Base-by-base conservation (phyloP, 2,113 vertebrate genomes). In the Rattus rattus region DNA sequence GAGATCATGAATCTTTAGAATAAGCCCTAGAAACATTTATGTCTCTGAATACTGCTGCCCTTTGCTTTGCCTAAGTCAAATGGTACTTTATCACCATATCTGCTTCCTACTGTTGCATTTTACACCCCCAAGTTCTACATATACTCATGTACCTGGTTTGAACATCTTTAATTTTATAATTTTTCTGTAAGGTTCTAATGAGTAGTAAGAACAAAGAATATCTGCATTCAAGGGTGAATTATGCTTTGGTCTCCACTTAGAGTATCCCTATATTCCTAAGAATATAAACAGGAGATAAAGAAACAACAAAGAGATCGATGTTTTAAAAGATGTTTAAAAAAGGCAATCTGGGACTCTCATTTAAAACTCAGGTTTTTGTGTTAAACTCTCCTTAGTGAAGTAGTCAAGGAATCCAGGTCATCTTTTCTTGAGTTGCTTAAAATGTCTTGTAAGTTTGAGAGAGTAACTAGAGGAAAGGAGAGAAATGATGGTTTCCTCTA, bases 391-490 rank as follows among this genome's bases (percentile, higher is more conserved):
- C 24, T 22, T 7, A 36, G 9, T 19, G 61, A 52, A 69, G 22
- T 59, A 56, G 19, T 89, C 73, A 80, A 92, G 65, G 39, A 90
- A 39, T 30, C 2, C 14, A 72, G 13, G 36, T 10, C 36, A 6
- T 20, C 7, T 91, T 92, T 81, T 61, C 17, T 94, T 91, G 86
- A 10, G 81, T 86, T 47, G 83, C 24, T 88, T 69, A 92, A 95
- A 91, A 63, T 70, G 73, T 11, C 49, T 96, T 83, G 0, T 61
- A 72, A 94, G 92, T 12, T 89, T 56, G 73, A 77, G 12, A 56
- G 90, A 52, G 19, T 79, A 59, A 79, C 81, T 33, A 95, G 10
- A 6, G 1, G 84, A 61, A 91, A 49, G 30, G 7, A 86, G 26
- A 28, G 87, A 47, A 12, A 39, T 7, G 67, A 0, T 33, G 3